Base-by-base conservation (phyloP, 2,888 invertebrate genomes). In the Protonemura montana region DNA sequence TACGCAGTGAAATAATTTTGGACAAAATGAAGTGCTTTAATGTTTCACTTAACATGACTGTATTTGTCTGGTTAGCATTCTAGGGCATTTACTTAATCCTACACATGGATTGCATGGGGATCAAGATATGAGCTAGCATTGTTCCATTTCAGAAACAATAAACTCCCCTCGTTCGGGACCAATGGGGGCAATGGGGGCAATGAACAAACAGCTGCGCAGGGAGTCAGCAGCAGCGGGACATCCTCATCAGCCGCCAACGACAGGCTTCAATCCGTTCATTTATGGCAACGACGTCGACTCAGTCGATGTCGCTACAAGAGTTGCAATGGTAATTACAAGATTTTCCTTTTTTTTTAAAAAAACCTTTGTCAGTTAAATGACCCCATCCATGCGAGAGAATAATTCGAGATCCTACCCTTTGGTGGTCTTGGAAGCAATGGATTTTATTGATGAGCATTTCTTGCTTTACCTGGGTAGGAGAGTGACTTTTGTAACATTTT, bases 271-370 rank as follows among this genome's bases (percentile, higher is more conserved):
- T 92, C 98, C 98, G 0, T 96, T 98, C 90, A 97, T 98, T 89
- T 97, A 96, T 90, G 97, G 97, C 78, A 97, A 95, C 90, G 98
- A 99, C 91, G 97, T 99, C 0, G 99, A 99, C 91, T 98, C 98
- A 0, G 99, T 99, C 0, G 99, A 99, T 91, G 96, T 99, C 27
- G 99, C 99, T 10, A 99, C 98, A 0, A 93, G 99, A 88, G 98
- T 99, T 82, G 99, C 99, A 21, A 98, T 99, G 98, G 98, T 97
- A 90, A 90, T 91, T 89, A 28, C 25, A 83, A 26, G 35, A 76
- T 26, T 76, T 30, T 76, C 86, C 30, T 85, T 84, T 82, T 82
- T 84, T 35, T n/a, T n/a, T n/a, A n/a, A n/a, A n/a, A n/a, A n/a
- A n/a, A n/a, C n/a, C n/a, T n/a, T n/a, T n/a, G n/a, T n/a, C n/a